Percentiles rank a stretch among this genome's conserved stretches.
phyloP scores from a whole-genome alignment of 2,797 vertebrate genomes.

The Chrysocyon brachyurus region DNA sequence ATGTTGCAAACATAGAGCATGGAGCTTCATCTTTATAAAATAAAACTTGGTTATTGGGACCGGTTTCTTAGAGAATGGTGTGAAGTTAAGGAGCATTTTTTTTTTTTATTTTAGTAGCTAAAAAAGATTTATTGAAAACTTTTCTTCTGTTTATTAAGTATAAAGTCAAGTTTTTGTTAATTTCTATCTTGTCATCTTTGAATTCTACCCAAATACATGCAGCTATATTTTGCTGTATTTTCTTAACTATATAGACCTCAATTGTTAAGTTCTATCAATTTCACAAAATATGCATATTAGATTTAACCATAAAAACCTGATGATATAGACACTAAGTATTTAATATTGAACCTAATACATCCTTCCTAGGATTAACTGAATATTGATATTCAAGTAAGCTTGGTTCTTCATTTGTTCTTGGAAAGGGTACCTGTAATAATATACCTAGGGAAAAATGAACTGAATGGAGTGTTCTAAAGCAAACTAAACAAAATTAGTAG shows the following conservation, averaged over 20 bases:
- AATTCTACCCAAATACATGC: background rate
- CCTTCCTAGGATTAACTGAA: background rate
- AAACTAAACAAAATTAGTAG: background rate
- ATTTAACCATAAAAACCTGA: background rate
- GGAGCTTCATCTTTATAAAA: background rate
- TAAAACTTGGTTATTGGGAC: background rate
- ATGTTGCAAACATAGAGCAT: background rate
- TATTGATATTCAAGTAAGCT: slow-evolving; percentile 1
- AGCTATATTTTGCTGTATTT: background rate
- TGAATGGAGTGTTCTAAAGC: background rate
- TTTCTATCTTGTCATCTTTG: background rate
- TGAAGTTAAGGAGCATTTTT: background rate
- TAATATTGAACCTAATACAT: background rate
- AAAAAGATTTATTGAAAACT: background rate
- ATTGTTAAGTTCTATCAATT: background rate
- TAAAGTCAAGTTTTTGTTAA: background rate
- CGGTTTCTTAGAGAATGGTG: background rate
- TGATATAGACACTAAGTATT: background rate
- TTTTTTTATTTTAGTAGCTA: background rate
- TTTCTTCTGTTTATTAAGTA: background rate
- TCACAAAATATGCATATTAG: background rate
- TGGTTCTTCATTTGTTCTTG: background rate
- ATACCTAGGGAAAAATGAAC: background rate
- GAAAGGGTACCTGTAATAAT: rapidly evolving
- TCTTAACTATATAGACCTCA: background rate